Conservation (phyloP, 2,113 vertebrate species). For the Ctenodactylus gundi region DNA sequence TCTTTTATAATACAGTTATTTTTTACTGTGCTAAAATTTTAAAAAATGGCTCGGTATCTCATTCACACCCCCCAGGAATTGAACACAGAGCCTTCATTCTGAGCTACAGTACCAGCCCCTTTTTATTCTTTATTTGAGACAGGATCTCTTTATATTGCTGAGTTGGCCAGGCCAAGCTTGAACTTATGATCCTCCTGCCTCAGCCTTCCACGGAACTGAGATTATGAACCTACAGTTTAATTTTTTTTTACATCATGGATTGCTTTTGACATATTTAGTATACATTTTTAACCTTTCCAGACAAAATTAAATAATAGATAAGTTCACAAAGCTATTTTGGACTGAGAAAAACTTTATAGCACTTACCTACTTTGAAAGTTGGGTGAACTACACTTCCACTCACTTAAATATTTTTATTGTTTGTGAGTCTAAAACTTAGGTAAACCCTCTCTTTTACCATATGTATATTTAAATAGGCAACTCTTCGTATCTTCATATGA, state of each 20-base stretch:
- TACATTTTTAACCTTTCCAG: constrained; percentile 32
- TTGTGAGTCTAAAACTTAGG: constrained; percentile 56
- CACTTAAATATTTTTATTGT: constrained; percentile 65
- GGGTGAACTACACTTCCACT: constrained; percentile 13
- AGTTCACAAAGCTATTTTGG: constrained; percentile 27
- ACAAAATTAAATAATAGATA: constrained; percentile 33
- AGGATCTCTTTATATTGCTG: no score
- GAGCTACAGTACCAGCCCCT: no score
- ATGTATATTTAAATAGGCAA: constrained; percentile 73
- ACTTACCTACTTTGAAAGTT: constrained; percentile 52
- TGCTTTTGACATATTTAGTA: constrained; percentile 22
- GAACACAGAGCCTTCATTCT: no score
- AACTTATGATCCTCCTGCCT: no score
- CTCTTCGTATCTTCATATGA: constrained; percentile 80
- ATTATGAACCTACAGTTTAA: no score
- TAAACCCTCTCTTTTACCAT: constrained; percentile 57
- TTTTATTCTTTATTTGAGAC: no score
- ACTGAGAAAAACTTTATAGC: background rate
- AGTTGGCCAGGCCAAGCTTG: no score
- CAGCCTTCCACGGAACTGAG: no score
- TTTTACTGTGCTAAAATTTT: constrained; percentile 8
- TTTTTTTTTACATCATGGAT: constrained; percentile 9
- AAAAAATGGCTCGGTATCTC: no score
- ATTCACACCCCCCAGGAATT: no score
- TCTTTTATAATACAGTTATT: background rate